Evolutionary conservation across 1,140 invertebrate genomes (phyloP).

Genomic region (Harlomillsia oculata): DNA sequence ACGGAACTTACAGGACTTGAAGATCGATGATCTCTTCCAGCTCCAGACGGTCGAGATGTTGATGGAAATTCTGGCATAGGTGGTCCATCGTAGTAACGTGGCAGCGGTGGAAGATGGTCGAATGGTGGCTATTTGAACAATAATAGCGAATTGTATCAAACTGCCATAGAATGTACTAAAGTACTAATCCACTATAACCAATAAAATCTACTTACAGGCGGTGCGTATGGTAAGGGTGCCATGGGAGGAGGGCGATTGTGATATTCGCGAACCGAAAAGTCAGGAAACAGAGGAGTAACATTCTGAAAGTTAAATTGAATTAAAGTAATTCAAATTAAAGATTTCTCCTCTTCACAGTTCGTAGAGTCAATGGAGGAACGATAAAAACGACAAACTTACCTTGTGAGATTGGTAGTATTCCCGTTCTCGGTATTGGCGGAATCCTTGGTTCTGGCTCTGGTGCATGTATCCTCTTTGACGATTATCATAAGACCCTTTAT

Average conservation of each 20-base stretch:
- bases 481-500: too few species aligned
- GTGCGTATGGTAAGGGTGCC: constrained; percentile 41
- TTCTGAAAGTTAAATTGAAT: too few species aligned
- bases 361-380: too few species aligned
- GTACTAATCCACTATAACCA: constrained; percentile 51
- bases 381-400: too few species aligned
- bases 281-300: too few species aligned
- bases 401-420: too few species aligned
- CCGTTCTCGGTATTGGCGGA: too few species aligned
- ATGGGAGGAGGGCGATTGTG: constrained; percentile 39
- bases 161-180: constrained; percentile 67
- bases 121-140: constrained; percentile 49
- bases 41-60: constrained; percentile 29
- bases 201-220: constrained; percentile 38
- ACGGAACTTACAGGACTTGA: constrained; percentile 29
- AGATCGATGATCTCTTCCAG: constrained; percentile 30
- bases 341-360: too few species aligned
- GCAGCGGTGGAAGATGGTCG: constrained; percentile 60
- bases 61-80: constrained; percentile 44
- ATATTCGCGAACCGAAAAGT: constrained; percentile 38
- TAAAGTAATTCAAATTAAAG: too few species aligned
- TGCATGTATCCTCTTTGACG: too few species aligned
- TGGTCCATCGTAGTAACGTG: constrained; percentile 67
- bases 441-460: too few species aligned
- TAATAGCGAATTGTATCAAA: constrained; percentile 56